These are phyloP conservation scores for Mamestra brassicae DNA, from an alignment of 2,888 invertebrate species.

Conservation along the genomic window DNA sequence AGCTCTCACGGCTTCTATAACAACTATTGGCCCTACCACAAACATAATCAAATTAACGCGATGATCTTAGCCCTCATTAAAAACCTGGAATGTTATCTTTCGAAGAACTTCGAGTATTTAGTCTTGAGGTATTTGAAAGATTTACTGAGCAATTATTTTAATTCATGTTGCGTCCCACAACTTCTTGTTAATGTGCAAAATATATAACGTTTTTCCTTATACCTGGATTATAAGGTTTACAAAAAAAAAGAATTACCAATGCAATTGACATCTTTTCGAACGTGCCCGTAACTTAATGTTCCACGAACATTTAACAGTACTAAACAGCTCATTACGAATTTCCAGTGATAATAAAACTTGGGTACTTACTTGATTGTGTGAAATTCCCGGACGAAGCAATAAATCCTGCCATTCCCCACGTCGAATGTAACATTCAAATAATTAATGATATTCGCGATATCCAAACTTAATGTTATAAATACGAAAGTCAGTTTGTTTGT, in stretches of 20 bases:
- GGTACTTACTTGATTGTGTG: slow-evolving; percentile 7
- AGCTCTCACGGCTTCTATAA: neutral
- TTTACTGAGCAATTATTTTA: neutral
- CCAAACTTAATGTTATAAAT: too few relatives aligned
- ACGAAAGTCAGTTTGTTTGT: too few relatives aligned
- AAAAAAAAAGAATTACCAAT: neutral
- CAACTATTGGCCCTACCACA: neutral
- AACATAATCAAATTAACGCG: neutral
- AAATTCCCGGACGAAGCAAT: slow-evolving; percentile 12
- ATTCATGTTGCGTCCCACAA: neutral
- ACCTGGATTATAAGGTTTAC: neutral
- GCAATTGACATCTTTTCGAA: neutral
- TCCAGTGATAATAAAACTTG: slow-evolving; percentile 24
- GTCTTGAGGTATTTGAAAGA: neutral
- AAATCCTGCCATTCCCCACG: slow-evolving; percentile 2
- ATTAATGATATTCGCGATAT: neutral
- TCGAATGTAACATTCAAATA: neutral
- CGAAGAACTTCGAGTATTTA: slow-evolving; percentile 22
- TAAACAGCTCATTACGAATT: slow-evolving; percentile 37
- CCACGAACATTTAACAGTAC: slow-evolving; percentile 13
- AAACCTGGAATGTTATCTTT: slow-evolving; percentile 25
- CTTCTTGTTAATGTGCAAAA: neutral
- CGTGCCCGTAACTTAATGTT: neutral
- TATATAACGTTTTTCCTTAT: neutral
- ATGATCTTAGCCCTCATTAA: neutral